Base-by-base conservation (phyloP, 2,888 invertebrate genomes). In the Phania funesta region DNA sequence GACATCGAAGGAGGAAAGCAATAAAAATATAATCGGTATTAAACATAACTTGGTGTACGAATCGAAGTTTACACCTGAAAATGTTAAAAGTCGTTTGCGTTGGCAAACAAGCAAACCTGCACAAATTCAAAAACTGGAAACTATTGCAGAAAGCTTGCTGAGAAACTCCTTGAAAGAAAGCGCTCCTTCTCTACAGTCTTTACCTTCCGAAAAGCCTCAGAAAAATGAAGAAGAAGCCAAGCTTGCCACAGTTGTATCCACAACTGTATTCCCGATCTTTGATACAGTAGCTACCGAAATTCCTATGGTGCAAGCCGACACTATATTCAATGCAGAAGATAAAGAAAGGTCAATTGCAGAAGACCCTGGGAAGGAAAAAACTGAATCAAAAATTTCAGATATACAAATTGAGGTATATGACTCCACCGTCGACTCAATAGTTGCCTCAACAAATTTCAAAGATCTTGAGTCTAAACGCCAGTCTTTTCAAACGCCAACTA, bases 381-480 rank as follows among this genome's bases (percentile, higher is more conserved):
- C 87, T 0, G 90, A 90, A 58, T 90, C 90, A 0, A 90, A 88
- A 80, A 90, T 90, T 20, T 90, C 90, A 0, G 90, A 90, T 18
- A 90, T 90, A 60, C 90, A 90, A 84, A 89, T 90, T 26, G 90
- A 90, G 44, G 88, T 90, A 0, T 90, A 90, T 16, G 90, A 90
- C 71, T 90, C 90, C 0, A 90, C 90, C 0, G 84, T 90, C n/a
- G 90, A 90, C 9, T 89, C 90, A 0, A 89, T 90, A 7, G 84
- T 90, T 16, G 88, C 90, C 0, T 89, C 90, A 0, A 90, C 90
- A 0, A 90, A 90, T 65, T 90, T 90, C 75, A 88, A 85, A 20
- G 88, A 89, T 48, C 85, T 68, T 13, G 86, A 87, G 4, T 83
- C 83, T 5, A 86, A 77, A 67, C 86, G 85, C 35, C 38, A 41